Base-by-base conservation (phyloP, 1,140 invertebrate genomes). In the Aphidius ervi region DNA sequence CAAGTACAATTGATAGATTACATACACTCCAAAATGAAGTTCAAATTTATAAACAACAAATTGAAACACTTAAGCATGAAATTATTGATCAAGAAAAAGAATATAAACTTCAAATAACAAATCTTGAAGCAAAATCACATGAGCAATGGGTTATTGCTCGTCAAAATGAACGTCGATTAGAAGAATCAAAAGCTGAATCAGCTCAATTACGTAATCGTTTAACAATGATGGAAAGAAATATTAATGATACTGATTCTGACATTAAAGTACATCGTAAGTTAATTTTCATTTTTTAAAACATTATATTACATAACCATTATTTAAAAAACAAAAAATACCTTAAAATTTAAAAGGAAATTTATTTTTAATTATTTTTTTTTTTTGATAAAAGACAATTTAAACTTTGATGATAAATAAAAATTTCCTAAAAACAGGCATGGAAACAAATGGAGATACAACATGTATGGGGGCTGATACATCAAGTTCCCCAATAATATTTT, bases 71-170 rank as follows among this genome's bases (percentile, higher is more conserved):
- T 49, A 88, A 89, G 57, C 84, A 88, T 53, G 90, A 92, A 80
- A 87, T 93, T 45, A 79, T 90, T 9, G 88, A 91, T 58, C 89
- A 91, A 76, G 88, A 92, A 71, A 86, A 88, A 20, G 85, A 87
- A 56, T 86, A 89, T 58, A 91, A 91, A 72, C 84, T 82, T 53
- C 88, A 90, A 65, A 85, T 92, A 65, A 84, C 88, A 47, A 81
- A 84, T 58, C 76, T 90, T 46, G 90, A 93, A 75, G 87, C 88
- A 62, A 88, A 89, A 62, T 84, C 87, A 16, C 90, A 92, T 70
- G 86, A 88, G 67, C 88, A 89, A 69, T 93, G 90, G 90, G 81
- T 84, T 20, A 81, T 85, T 52, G 86, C 88, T 7, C 81, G 90
- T 54, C 87, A 90, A 70, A 85, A 86, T 41, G 87, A 90, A 70